Conservation (phyloP, 2,113 vertebrate species). For the Gallinago paraguaiae region DNA sequence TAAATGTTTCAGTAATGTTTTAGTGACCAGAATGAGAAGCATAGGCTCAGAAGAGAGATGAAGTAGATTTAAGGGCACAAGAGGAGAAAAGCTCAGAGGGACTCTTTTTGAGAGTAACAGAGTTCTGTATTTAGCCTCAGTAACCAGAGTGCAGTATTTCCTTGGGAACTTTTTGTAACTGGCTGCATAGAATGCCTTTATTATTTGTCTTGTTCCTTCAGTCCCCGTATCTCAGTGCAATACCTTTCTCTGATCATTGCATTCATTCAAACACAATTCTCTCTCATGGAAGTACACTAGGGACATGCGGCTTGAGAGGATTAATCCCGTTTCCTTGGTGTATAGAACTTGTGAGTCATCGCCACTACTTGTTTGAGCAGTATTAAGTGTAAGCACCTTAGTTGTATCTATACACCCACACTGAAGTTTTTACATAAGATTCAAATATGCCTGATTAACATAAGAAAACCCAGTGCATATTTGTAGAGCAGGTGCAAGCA, state of each 20-base stretch:
- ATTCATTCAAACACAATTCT: not conserved
- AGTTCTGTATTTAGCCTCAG: not conserved
- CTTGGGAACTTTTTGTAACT: not conserved
- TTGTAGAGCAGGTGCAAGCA: constrained; percentile 45
- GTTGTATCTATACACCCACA: constrained; percentile 50
- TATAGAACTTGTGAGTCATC: constrained; percentile 33
- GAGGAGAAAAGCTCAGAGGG: not conserved
- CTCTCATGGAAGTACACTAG: not conserved
- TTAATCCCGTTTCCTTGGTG: constrained; percentile 6
- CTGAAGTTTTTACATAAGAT: constrained; percentile 54
- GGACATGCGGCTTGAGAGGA: not conserved
- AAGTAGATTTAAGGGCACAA: not conserved
- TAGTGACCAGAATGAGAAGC: not conserved
- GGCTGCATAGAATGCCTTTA: not conserved
- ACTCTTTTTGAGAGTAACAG: not conserved
- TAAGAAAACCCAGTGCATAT: constrained; percentile 55
- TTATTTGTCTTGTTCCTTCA: not conserved
- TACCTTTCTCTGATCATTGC: not conserved
- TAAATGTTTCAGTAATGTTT: not conserved
- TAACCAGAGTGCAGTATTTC: not conserved
- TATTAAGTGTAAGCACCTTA: constrained; percentile 43
- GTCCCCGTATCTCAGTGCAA: not conserved
- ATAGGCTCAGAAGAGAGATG: not conserved
- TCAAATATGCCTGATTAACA: constrained; percentile 50
- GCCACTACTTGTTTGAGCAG: constrained; percentile 33